Evolutionary conservation across 2,888 invertebrate genomes (phyloP).

Genomic region (Ichneumoninae sp.): DNA sequence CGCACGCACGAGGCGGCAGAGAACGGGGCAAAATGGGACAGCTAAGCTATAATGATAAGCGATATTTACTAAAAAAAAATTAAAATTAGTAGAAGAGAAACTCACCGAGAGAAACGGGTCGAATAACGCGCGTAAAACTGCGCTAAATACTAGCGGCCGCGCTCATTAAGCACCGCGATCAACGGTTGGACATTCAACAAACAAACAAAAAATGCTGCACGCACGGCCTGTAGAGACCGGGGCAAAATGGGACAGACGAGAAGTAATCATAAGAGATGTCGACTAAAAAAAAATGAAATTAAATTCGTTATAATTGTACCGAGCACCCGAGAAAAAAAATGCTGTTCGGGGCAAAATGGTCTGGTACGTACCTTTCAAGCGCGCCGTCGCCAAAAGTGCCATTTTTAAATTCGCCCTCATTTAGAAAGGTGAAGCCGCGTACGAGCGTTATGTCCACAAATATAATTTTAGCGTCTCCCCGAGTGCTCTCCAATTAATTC

Average conservation of each 20-base stretch:
- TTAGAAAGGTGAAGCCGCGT: too few species aligned
- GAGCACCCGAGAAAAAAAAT: neutral
- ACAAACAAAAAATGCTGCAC: neutral
- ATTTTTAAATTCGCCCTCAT: too few species aligned
- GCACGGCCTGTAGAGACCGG: neutral
- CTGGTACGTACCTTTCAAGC: too few species aligned
- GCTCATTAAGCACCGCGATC: conserved; percentile 26
- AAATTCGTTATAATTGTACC: neutral
- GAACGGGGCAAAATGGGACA: neutral
- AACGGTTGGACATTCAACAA: neutral
- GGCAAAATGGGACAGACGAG: neutral
- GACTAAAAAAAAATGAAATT: too few species aligned
- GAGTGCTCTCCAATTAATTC: too few species aligned
- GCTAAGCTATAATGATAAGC: neutral
- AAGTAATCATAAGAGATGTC: neutral
- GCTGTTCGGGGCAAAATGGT: neutral
- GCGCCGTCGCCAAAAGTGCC: too few species aligned
- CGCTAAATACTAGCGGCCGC: neutral
- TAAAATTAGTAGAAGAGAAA: neutral
- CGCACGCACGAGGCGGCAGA: neutral
- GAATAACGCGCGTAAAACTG: neutral
- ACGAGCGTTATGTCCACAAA: too few species aligned
- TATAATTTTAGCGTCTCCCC: too few species aligned
- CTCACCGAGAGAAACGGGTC: neutral
- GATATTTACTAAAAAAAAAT: neutral